These are phyloP conservation scores for Drosophila mimica DNA, from an alignment of 2,888 invertebrate species.

Conservation along the genomic window DNA sequence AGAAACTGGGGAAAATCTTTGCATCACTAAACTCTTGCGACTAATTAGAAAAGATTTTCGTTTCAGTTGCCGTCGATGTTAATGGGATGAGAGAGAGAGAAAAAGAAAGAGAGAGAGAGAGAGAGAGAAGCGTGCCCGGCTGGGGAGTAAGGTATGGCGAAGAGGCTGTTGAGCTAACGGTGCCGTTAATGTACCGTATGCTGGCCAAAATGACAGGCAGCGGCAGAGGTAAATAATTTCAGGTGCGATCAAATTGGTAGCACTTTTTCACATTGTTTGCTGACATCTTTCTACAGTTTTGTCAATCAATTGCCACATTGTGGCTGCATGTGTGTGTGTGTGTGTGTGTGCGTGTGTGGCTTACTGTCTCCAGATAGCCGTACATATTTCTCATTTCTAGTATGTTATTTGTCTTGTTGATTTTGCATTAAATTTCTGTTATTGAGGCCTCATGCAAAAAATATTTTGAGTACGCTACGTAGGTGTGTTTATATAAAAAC, in stretches of 20 bases:
- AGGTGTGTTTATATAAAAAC: slow-evolving; percentile 60
- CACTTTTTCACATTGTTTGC: slow-evolving; percentile 69
- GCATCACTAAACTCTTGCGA: slow-evolving; percentile 58
- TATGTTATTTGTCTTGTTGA: slow-evolving; percentile 43
- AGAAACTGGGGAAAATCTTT: slow-evolving; percentile 61
- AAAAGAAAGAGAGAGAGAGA: not conserved
- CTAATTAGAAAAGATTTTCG: slow-evolving; percentile 70
- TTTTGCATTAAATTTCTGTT: slow-evolving; percentile 68
- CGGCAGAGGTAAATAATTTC: slow-evolving; percentile 43
- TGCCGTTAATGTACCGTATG: slow-evolving; percentile 58
- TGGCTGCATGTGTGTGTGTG: slow-evolving; percentile 36
- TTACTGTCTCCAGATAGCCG: slow-evolving; percentile 26
- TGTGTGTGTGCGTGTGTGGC: not conserved
- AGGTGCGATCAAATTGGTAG: slow-evolving; percentile 63
- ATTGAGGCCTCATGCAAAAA: slow-evolving; percentile 68
- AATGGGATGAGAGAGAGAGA: slow-evolving; percentile 13
- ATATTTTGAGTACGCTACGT: slow-evolving; percentile 57
- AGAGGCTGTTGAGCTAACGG: slow-evolving; percentile 59
- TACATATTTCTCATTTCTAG: slow-evolving; percentile 37
- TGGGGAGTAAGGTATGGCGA: not conserved
- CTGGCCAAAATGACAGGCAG: slow-evolving; percentile 31
- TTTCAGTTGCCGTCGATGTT: slow-evolving; percentile 53
- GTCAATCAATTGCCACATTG: slow-evolving; percentile 73
- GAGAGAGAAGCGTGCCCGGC: not conserved
- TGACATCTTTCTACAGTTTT: slow-evolving; percentile 66